phyloP scores from a whole-genome alignment of 2,797 vertebrate species.

The Podargus strigoides region DNA sequence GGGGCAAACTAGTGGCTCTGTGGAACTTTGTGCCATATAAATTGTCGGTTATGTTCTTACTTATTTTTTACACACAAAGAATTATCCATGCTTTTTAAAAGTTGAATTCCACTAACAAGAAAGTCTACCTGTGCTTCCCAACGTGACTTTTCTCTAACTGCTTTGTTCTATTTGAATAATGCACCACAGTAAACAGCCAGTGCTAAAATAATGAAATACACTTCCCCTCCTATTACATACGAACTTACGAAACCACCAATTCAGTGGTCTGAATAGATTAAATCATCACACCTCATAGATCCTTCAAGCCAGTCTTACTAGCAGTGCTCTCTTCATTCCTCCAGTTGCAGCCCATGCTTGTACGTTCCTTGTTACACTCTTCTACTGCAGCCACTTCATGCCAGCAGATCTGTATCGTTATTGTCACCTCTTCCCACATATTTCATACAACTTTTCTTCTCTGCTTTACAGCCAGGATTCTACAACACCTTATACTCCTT shows the following conservation, averaged over 20 bases:
- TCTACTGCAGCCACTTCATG: not conserved
- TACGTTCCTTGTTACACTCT: not conserved
- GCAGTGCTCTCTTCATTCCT: not conserved
- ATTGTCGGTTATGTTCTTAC: not conserved
- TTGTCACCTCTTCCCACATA: not conserved
- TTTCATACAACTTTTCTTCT: not conserved
- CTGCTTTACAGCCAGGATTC: not conserved
- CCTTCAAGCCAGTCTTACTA: rapidly evolving
- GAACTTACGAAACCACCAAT: not conserved
- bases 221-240: not conserved
- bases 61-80: not conserved
- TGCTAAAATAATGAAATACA: not conserved
- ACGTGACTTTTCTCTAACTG: not conserved
- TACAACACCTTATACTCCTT: not conserved
- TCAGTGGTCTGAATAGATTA: not conserved
- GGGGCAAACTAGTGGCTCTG: not conserved
- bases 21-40: not conserved
- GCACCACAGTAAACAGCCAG: not conserved
- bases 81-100: not conserved
- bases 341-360: not conserved
- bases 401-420: not conserved
- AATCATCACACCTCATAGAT: not conserved
- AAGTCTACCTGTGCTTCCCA: not conserved
- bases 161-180: not conserved
- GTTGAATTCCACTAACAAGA: not conserved